Base-by-base conservation (phyloP, 2,888 invertebrate genomes). In the Drosophila birchii region DNA sequence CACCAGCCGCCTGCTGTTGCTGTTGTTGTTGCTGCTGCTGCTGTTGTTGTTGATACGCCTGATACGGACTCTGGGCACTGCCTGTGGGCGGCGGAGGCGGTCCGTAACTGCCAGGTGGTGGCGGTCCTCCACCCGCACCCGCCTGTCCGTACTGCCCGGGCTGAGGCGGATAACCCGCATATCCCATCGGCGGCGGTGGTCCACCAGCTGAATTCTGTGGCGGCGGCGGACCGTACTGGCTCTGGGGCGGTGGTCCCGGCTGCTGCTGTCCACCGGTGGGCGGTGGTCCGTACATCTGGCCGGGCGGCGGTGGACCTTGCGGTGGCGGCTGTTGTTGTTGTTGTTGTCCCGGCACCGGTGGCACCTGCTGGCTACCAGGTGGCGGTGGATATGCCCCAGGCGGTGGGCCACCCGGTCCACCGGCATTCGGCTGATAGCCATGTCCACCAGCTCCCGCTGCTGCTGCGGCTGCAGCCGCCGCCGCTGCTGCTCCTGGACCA, bases 401-500 rank as follows among this genome's bases (percentile, higher is more conserved):
- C 11, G 91, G 92, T 16, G 93, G 93, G 47, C 92, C 93, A 54
- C 44, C 93, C 93, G 2, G 93, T 23, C 51, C 90, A 44, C 78
- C 84, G 2, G 94, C 92, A 75, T 90, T 91, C 7, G 93, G 93
- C n/a, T 93, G 93, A 82, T 94, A 94, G 2, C 93, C 93, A 70
- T 90, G 91, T 11, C 83, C 83, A 1, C 91, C 90, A 20, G 80
- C 93, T 77, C 90, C 94, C 34, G 88, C 88, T 7, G 88, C 86
- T 9, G 93, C 56, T 7, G 16, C 89, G 89, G 29, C 91, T 12
- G 80, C 93, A 78, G 90, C 94, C 29, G 88, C 88, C 6, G 88
- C 86, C 11, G 93, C 56, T 16, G 88, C 86, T 7, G 93, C 56
- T 0, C 51, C 51, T 0, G 60, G 92, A 18, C 93, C 93, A 54